These are phyloP conservation scores for Myzus persicae DNA, from an alignment of 1,140 invertebrate species.

Conservation along the genomic window DNA sequence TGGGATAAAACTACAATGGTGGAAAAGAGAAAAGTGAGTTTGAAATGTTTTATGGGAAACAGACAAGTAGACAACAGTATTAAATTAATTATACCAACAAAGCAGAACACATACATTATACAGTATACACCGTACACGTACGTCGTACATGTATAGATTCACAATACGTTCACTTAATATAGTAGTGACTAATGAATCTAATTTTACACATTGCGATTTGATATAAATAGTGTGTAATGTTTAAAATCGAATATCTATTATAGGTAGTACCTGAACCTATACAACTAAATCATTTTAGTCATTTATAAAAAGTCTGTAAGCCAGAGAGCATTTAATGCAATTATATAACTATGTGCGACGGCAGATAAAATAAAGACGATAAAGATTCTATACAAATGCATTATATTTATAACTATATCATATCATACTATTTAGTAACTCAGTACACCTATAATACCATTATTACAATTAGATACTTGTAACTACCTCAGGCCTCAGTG, in stretches of 20 bases:
- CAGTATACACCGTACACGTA: not conserved
- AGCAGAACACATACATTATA: not conserved
- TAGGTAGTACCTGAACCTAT: not conserved
- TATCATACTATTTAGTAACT: too few species aligned
- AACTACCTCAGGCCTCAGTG: not conserved
- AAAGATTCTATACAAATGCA: not conserved
- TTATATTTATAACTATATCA: too few species aligned
- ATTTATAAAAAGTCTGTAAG: not conserved
- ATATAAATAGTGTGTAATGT: not conserved
- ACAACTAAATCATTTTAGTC: not conserved
- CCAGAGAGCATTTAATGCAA: not conserved
- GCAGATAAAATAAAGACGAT: not conserved
- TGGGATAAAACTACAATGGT: not conserved
- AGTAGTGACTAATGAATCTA: not conserved
- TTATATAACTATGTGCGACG: not conserved
- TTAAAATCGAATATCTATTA: not conserved
- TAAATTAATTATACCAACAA: not conserved
- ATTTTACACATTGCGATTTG: not conserved
- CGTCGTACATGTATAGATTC: not conserved
- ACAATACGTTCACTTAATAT: not conserved
- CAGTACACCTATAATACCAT: too few species aligned
- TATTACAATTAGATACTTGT: not conserved
- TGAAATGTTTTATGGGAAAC: not conserved
- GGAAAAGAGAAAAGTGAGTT: not conserved
- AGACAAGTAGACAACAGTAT: not conserved